Evolutionary conservation across 2,113 vertebrate species (phyloP), one percentile per base, ranked within the genome.

Genomic region (Gymnobelideus leadbeateri): DNA sequence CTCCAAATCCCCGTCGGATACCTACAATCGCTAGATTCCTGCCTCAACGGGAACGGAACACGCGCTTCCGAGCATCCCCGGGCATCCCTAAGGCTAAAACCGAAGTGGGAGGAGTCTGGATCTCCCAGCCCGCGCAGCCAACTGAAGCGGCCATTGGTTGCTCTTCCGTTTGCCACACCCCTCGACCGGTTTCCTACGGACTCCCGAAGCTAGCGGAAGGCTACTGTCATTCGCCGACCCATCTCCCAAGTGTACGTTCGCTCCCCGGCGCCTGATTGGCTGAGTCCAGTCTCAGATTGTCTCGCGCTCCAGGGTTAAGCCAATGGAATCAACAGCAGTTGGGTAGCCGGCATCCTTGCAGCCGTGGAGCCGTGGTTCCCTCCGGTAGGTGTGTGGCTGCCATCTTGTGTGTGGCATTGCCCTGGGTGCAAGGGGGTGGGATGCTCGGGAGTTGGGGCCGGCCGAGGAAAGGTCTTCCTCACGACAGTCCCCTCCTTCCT

Each of bases 361-460:
- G 96, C 89, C 90, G 95, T 94, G 91, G 96, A 68, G 94, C 93
- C 3, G 91, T 93, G n/a, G 90, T 89, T 94, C 92, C 84, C 52
- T 91, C 9, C 26, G 97, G 90, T 96, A 96, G 94, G 95, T 97
- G 90, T 91, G 24, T 3, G 49, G 46, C 92, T 93, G 94, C 98
- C 93, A 94, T 98, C 28, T 97, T 92, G 95, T 90, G 77, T 84
- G 96, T 96, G 97, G 94, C 98, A 94, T 37, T 14, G 3, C 0
- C 2, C 0, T 21, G 46, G 54, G 8, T 57, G 8, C n/a, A 47
- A 1, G 25, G 25, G 0, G 26, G 0, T 26, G 51, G 46, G 47
- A 28, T 91, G 8, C 14, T 37, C 19, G n/a, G n/a, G 61, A 84
- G n/a, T 43, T 8, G 16, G 68, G 5, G 68, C 68, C n/a, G n/a